These are phyloP conservation scores for Lysandra bellargus DNA, from an alignment of 2,888 invertebrate species.

Conservation along the genomic window DNA sequence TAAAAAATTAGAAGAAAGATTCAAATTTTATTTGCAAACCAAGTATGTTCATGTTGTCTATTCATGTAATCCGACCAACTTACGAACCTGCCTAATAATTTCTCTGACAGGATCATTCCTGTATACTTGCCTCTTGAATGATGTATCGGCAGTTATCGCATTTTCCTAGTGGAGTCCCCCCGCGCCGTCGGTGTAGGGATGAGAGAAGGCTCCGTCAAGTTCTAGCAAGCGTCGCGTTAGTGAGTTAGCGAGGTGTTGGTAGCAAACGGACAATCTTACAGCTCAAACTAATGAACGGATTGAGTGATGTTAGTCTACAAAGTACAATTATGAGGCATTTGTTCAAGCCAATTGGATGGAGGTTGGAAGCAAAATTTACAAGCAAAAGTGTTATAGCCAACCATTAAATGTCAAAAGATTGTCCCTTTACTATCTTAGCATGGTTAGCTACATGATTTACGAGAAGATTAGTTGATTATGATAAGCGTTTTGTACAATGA, in stretches of 20 bases:
- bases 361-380: background rate
- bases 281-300: background rate
- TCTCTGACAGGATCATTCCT: background rate
- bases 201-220: constrained; percentile 56
- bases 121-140: constrained; percentile 50
- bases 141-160: constrained; percentile 61
- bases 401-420: background rate
- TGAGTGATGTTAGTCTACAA: no score
- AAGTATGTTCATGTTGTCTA: no score
- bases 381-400: background rate
- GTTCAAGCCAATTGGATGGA: background rate
- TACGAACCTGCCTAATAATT: background rate
- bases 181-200: constrained; percentile 64
- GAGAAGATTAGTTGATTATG: background rate
- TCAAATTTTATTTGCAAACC: no score
- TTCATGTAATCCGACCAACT: background rate
- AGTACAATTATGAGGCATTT: no score
- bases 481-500: background rate
- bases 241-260: constrained; percentile 27
- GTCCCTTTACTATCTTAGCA: background rate
- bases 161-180: constrained; percentile 65
- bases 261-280: background rate
- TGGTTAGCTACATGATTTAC: background rate
- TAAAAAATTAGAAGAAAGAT: no score
- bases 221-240: constrained; percentile 54